Base-by-base conservation (phyloP, 2,888 invertebrate genomes). In the Geophilus truncorum region DNA sequence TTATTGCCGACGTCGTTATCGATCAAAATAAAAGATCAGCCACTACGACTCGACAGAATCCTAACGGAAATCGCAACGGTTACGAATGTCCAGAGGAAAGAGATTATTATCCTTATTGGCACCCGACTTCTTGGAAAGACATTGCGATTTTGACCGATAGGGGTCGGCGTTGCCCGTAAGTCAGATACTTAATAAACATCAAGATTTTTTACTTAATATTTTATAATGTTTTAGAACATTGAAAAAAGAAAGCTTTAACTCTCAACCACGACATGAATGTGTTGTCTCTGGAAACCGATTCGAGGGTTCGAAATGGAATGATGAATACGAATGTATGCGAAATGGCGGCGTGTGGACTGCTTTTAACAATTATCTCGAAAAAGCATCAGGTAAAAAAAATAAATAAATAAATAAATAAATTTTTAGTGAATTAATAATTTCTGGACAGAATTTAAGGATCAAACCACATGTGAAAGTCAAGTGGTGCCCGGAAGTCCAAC, bases 91-190 rank as follows among this genome's bases (percentile, higher is more conserved):
- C 87, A 6, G 87, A 87, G 81, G 87, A 87, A 82, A 83, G 87
- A 76, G 87, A 87, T 83, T 86, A 87, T 83, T 87, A 84, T 83
- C 87, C 87, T 0, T 87, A 87, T 83, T 87, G 87, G 87, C 87
- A 87, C 79, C 87, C 87, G 0, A 85, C 85, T 15, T 86, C 85
- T 9, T 87, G 87, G 87, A 85, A 84, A 81, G 87, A 87, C 83
- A 85, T 87, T 76, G 86, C 86, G 79, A 84, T 87, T 12, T 83
- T 87, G 32, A 79, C 87, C 80, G 86, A 86, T 82, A 80, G 83
- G 15, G 83, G 85, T 77, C 28, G 70, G 70, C 83, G 85, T 83
- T 87, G 87, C 84, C 83, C 83, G 86, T 87, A 81, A 76, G 83
- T 81, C 10, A 45, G 21, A 45, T 81, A 10, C 6, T 25, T 81